A percentile compares a stretch with the other conserved stretches of the same genome.
phyloP scores from a whole-genome alignment of 2,797 vertebrate genomes.

The Schizopygopsis pylzovi region DNA sequence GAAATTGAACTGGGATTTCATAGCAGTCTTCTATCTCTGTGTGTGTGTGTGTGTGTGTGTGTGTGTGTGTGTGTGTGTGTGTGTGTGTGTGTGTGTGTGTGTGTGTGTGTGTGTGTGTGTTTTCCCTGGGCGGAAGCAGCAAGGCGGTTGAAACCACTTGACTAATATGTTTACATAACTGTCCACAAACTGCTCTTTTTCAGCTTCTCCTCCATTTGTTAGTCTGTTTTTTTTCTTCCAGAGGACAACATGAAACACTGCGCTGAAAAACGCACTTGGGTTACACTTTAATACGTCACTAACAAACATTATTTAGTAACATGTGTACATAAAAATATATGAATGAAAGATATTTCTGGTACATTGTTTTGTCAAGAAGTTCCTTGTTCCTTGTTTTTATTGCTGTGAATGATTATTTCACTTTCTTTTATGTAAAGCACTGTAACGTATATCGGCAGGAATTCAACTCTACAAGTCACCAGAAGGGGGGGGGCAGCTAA shows the following conservation, averaged over 20 bases:
- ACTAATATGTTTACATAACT: constrained; percentile 73
- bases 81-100: too few relatives aligned
- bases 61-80: too few relatives aligned
- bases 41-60: too few relatives aligned
- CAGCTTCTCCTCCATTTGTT: constrained; percentile 46
- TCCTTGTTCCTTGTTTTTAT: too few relatives aligned
- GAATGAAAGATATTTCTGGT: not conserved
- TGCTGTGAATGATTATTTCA: too few relatives aligned
- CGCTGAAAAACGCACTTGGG: not conserved
- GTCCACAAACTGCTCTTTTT: constrained; percentile 64
- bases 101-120: constrained; percentile 14
- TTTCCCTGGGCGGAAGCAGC: constrained; percentile 44
- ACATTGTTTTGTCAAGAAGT: not conserved
- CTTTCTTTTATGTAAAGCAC: too few relatives aligned
- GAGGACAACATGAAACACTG: not conserved
- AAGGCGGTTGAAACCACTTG: constrained; percentile 66
- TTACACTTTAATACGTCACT: constrained; percentile 5
- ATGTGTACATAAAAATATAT: not conserved
- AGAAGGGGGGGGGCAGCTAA: too few relatives aligned
- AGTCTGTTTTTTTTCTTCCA: constrained; percentile 38
- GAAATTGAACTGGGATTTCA: constrained; percentile 72
- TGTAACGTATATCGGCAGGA: too few relatives aligned
- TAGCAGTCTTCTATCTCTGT: constrained; percentile 50
- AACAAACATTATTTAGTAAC: constrained; percentile 10
- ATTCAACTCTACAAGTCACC: too few relatives aligned